A percentile compares a stretch with the other conserved stretches of the same genome.
phyloP scores from a whole-genome alignment of 2,888 invertebrate species.

The Pasiphila rectangulata region DNA sequence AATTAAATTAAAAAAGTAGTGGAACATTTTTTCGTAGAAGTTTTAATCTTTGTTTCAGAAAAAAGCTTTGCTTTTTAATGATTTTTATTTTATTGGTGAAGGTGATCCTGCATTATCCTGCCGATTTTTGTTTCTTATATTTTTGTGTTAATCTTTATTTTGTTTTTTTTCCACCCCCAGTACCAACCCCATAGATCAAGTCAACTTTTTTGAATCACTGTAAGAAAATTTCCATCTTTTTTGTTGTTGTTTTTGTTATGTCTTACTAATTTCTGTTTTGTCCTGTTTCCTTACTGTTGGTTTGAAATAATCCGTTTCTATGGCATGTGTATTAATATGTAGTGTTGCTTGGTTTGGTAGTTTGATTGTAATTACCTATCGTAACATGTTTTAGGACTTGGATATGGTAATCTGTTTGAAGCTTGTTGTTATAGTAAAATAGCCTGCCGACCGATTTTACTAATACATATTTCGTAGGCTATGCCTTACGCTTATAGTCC shows the following conservation, averaged over 20 bases:
- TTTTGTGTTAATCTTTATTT: slow-evolving; percentile 59
- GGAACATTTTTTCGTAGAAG: not conserved
- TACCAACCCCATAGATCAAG: slow-evolving; percentile 80
- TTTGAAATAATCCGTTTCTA: slow-evolving; percentile 20
- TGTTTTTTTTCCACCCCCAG: slow-evolving; percentile 61
- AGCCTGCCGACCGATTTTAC: too few relatives aligned
- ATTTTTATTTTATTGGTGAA: slow-evolving; percentile 39
- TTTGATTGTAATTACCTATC: slow-evolving; percentile 4
- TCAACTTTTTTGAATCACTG: slow-evolving; percentile 80
- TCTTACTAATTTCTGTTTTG: slow-evolving; percentile 40
- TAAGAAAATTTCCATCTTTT: slow-evolving; percentile 64
- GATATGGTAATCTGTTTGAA: slow-evolving; percentile 3
- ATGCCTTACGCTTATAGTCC: too few relatives aligned
- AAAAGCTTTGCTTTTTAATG: slow-evolving; percentile 44
- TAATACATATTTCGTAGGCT: too few relatives aligned
- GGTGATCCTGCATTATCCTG: slow-evolving; percentile 33
- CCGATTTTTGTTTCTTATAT: slow-evolving; percentile 40
- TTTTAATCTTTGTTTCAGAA: not conserved
- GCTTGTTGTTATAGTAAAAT: too few relatives aligned
- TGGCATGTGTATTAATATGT: slow-evolving; percentile 19
- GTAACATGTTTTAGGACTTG: slow-evolving; percentile 8
- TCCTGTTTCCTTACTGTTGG: slow-evolving; percentile 25
- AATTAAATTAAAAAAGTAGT: too few relatives aligned
- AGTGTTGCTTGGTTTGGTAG: slow-evolving; percentile 12
- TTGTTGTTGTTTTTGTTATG: slow-evolving; percentile 37